phyloP scores from a whole-genome alignment of 2,797 vertebrate genomes.

The Schizopygopsis malacanthus region DNA sequence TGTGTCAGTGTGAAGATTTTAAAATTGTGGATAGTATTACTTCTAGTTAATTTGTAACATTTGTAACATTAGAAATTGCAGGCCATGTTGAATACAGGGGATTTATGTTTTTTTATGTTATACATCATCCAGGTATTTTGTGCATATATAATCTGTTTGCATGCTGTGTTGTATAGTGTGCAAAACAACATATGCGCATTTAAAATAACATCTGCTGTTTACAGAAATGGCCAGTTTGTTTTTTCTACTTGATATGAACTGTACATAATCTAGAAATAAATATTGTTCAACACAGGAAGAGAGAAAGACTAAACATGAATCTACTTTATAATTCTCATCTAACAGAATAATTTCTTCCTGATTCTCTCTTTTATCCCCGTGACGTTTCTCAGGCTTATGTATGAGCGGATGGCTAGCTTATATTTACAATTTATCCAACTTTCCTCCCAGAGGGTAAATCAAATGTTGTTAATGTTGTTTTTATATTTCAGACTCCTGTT shows the following conservation, averaged over 20 bases:
- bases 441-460: constrained; percentile 44
- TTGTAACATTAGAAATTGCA: too few relatives aligned
- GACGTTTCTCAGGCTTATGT: constrained; percentile 25
- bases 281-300: not conserved
- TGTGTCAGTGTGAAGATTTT: not conserved
- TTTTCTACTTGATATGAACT: not conserved
- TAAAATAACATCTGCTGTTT: not conserved
- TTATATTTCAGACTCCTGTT: constrained; percentile 57
- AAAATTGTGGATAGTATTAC: not conserved
- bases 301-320: not conserved
- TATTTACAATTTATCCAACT: constrained; percentile 49
- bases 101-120: not conserved
- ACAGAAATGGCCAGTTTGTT: not conserved
- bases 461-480: constrained; percentile 41
- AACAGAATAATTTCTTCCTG: not conserved
- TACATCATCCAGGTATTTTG: not conserved
- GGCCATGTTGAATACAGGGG: not conserved
- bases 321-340: not conserved
- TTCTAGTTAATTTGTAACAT: too few relatives aligned
- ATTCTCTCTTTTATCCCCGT: not conserved
- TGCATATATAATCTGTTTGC: not conserved
- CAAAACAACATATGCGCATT: not conserved
- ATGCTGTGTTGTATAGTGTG: not conserved
- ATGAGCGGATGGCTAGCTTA: constrained; percentile 19
- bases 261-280: not conserved